phyloP scores from a whole-genome alignment of 1,140 invertebrate genomes.

The Euschistus heros region DNA sequence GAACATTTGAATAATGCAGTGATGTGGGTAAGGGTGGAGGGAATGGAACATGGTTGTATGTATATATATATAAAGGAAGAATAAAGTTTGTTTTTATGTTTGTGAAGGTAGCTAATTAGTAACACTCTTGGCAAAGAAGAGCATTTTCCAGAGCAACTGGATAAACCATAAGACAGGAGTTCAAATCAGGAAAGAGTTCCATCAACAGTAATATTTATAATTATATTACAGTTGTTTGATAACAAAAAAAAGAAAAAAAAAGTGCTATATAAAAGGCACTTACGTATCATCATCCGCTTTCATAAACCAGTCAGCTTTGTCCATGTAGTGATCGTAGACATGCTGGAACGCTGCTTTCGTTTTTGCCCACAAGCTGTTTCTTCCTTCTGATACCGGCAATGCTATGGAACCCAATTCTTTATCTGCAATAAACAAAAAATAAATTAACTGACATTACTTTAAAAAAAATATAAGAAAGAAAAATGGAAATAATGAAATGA shows the following conservation, averaged over 20 bases:
- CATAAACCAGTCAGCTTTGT: constrained; percentile 84
- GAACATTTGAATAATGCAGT: no score
- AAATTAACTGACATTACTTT: no score
- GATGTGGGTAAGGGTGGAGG: no score
- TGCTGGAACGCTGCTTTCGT: constrained; percentile 89
- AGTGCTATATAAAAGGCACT: constrained; percentile 38
- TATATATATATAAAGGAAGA: no score
- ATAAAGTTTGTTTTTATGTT: no score
- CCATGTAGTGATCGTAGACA: constrained; percentile 67
- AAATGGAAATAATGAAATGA: no score
- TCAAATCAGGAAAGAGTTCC: neutral
- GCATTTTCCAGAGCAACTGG: neutral
- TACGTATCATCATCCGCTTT: constrained; percentile 93
- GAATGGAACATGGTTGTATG: no score
- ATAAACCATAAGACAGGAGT: neutral
- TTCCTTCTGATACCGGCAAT: constrained; percentile 72
- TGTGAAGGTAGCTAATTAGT: no score
- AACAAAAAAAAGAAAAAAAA: neutral
- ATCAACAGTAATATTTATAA: neutral
- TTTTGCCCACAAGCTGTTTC: constrained; percentile 89
- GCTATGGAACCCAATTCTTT: constrained; percentile 52
- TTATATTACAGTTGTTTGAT: neutral
- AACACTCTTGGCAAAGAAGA: constrained; percentile 9
- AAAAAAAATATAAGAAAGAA: no score
- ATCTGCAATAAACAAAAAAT: constrained; percentile 41